Evolutionary conservation across 1,140 invertebrate genomes (phyloP).

Genomic region (Colletes latitarsis): DNA sequence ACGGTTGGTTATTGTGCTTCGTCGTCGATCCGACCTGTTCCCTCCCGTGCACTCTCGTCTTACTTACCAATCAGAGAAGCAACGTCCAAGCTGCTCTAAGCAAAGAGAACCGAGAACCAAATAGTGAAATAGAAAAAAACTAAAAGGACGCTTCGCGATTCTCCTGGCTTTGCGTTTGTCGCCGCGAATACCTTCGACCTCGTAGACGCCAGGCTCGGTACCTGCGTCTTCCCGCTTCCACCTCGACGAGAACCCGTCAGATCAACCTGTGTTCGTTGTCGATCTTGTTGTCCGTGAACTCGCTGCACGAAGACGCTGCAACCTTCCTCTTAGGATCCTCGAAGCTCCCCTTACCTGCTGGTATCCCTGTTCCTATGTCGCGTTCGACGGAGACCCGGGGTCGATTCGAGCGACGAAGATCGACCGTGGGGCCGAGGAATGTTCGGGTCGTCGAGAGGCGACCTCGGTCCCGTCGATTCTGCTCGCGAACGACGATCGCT

Average conservation of each 20-base stretch:
- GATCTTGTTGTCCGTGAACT: no score
- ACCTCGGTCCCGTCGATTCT: not conserved
- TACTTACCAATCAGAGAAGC: slow-evolving; percentile 36
- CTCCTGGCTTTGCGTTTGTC: slow-evolving; percentile 15
- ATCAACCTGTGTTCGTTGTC: not conserved
- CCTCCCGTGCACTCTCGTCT: slow-evolving; percentile 15
- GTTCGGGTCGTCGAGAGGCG: not conserved
- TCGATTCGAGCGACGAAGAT: slow-evolving; percentile 23
- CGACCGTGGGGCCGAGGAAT: slow-evolving; percentile 8
- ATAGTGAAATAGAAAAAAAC: not conserved
- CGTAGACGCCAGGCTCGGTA: slow-evolving; percentile 32
- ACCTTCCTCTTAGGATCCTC: no score
- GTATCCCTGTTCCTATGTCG: not conserved
- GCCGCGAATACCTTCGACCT: slow-evolving; percentile 26
- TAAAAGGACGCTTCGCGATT: slow-evolving; percentile 33
- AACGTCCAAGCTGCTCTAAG: slow-evolving; percentile 32
- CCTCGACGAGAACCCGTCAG: not conserved
- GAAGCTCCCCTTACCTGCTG: slow-evolving; percentile 3
- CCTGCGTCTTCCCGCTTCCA: not conserved
- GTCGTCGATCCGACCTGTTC: slow-evolving; percentile 31
- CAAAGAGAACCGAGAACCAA: slow-evolving; percentile 44
- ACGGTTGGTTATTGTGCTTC: slow-evolving; percentile 38
- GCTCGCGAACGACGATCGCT: slow-evolving; percentile 48
- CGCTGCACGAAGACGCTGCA: not conserved
- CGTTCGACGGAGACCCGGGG: slow-evolving; percentile 9